These are phyloP conservation scores for Nomia melanderi DNA, from an alignment of 1,140 invertebrate genomes.

Conservation along the genomic window DNA sequence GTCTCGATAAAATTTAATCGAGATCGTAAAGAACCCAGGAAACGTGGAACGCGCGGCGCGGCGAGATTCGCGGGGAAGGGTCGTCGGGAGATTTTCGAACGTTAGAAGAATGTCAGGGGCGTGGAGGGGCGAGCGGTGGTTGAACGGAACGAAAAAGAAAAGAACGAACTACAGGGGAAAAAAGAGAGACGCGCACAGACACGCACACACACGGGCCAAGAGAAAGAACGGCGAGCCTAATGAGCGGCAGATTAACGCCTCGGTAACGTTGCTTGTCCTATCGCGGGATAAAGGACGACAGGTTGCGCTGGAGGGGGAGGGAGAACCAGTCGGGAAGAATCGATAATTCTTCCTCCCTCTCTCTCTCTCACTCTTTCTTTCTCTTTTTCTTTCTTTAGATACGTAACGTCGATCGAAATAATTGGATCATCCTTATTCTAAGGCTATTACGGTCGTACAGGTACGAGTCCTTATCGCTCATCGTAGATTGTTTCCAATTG, in stretches of 20 bases:
- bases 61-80: conserved; percentile 6
- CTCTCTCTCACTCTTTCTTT: too few relatives aligned
- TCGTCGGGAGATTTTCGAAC: conserved; percentile 15
- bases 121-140: too few relatives aligned
- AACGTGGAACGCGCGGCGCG: conserved; percentile 13
- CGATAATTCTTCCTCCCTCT: conserved; percentile 37
- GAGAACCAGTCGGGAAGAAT: conserved; percentile 35
- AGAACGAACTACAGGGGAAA: neutral
- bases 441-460: conserved; percentile 34
- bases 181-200: neutral
- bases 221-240: conserved; percentile 40
- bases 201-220: too few relatives aligned
- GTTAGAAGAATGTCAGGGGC: neutral
- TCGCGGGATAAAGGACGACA: conserved; percentile 40
- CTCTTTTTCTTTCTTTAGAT: conserved; percentile 15
- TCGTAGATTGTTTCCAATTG: conserved; percentile 53
- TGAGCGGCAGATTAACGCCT: conserved; percentile 64
- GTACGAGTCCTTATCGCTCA: conserved; percentile 37
- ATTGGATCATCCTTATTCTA: conserved; percentile 56
- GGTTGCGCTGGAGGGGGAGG: conserved; percentile 10
- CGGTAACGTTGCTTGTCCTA: conserved; percentile 21
- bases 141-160: neutral
- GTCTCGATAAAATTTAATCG: conserved; percentile 45
- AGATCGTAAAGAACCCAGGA: conserved; percentile 42
- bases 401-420: conserved; percentile 53